Percentiles rank a stretch among this genome's conserved stretches.
Evolutionary conservation across 2,113 vertebrate genomes (phyloP).

Genomic region (Irena cyanogastra): DNA sequence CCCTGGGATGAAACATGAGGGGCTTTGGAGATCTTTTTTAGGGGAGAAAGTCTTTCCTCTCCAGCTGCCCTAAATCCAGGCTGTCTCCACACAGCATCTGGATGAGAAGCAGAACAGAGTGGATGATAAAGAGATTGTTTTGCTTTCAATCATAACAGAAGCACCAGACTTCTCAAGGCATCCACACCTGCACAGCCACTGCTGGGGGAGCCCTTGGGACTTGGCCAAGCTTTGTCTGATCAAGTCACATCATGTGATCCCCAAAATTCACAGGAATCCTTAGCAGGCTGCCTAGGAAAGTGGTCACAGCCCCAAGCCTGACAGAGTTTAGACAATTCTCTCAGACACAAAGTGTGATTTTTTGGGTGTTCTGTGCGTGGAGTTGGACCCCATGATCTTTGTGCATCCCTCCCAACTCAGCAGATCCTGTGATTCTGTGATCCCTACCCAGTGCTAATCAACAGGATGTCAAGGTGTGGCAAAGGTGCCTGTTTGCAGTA

Average conservation of each 20-base stretch:
- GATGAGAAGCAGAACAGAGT: accelerated
- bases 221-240: neutral
- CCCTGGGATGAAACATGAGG: neutral
- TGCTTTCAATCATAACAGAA: neutral
- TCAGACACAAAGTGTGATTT: neutral
- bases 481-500: neutral
- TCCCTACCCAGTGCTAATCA: neutral
- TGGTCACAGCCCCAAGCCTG: neutral
- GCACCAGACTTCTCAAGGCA: neutral
- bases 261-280: neutral
- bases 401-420: neutral
- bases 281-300: neutral
- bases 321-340: neutral
- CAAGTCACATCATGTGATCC: neutral
- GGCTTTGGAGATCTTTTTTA: neutral
- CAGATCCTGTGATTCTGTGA: neutral
- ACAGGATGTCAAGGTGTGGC: accelerated
- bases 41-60: neutral
- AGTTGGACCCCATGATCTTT: neutral
- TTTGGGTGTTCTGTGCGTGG: neutral
- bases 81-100: neutral
- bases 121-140: neutral
- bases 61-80: neutral
- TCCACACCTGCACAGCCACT: neutral
- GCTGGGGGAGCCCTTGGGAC: neutral